Percentiles rank a stretch among this genome's conserved stretches.
Evolutionary conservation across 2,113 vertebrate species (phyloP).

Genomic region (Passer montanus): DNA sequence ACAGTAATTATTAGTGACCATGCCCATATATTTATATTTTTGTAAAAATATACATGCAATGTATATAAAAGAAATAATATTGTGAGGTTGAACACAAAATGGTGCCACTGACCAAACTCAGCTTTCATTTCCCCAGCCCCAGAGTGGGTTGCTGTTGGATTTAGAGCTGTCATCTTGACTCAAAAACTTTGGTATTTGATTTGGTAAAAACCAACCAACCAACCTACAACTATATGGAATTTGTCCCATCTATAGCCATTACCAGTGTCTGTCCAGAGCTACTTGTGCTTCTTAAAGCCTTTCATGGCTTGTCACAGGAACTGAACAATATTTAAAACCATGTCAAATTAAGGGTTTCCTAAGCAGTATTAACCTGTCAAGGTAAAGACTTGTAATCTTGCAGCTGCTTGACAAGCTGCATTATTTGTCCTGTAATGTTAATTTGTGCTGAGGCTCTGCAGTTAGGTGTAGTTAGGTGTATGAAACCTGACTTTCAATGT

Average conservation of each 20-base stretch:
- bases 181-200: background rate
- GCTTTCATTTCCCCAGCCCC: background rate
- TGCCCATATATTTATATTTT: background rate
- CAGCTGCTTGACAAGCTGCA: background rate
- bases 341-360: background rate
- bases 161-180: background rate
- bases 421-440: background rate
- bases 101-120: background rate
- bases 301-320: background rate
- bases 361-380: background rate
- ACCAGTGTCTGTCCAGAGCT: background rate
- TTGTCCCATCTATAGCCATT: background rate
- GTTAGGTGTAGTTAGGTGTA: background rate
- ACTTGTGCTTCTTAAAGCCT: background rate
- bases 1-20: background rate
- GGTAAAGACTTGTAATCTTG: background rate
- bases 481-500: background rate
- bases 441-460: background rate
- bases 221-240: background rate
- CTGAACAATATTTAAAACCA: background rate
- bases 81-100: background rate
- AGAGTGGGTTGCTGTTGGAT: background rate
- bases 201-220: background rate
- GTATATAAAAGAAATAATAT: background rate
- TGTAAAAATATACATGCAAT: accelerated